Base-by-base conservation (phyloP, 2,888 invertebrate species). In the Rutpela maculata region DNA sequence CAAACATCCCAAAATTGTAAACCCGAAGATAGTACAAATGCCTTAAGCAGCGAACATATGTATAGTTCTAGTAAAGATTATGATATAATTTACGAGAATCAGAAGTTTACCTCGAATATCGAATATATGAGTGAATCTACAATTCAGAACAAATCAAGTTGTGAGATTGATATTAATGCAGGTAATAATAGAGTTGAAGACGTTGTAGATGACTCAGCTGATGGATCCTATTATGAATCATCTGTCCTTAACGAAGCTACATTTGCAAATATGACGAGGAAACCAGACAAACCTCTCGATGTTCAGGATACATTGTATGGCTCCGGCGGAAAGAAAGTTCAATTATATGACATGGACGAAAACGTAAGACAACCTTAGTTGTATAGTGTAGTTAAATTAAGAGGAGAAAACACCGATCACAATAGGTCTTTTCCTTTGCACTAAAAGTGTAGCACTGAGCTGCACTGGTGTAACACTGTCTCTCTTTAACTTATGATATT, bases 101-200 rank as follows among this genome's bases (percentile, higher is more conserved):
- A 60, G 22, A 60, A 15, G 26, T 70, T 38, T 43, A 22, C 43
- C 60, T 26, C 60, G 62, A 60, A 70, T 50, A 43, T 70, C 26
- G 60, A 60, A 22, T 70, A 70, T 70, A 43, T 62, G 17, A 70
- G 50, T n/a, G 43, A 60, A n/a, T 18, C 69, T 43, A 43, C 19
- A 22, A 60, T 18, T 31, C 35, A 18, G 4, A 38, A 62, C 0
- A 70, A 22, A 50, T 35, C 60, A 17, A 56, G 22, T 17, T 67
- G 22, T n/a, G 26, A 70, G 43, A 62, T 19, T 12, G 35, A 67
- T n/a, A 50, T 18, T 22, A 22, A 57, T 35, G 35, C 10, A 57
- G 15, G 38, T 26, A 60, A 31, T 26, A 50, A 50, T 19, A 70
- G 62, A 43, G 15, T 10, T 62, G 60, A 43, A 70, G 62, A 70